Percentiles rank a stretch among this genome's conserved stretches.
Evolutionary conservation across 2,888 invertebrate genomes (phyloP).

Genomic region (Rapana venosa): DNA sequence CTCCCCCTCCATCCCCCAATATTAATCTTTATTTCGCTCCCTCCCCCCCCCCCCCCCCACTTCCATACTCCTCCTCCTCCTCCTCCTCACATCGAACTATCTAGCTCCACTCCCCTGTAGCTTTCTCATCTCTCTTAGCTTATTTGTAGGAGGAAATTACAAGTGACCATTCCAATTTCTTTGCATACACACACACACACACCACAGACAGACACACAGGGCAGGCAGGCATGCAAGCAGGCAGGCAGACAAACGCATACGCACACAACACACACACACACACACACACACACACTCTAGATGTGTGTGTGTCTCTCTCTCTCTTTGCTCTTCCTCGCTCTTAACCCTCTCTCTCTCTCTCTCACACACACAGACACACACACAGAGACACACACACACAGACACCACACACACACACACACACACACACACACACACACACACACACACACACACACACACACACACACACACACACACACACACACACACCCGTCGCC

Average conservation of each 20-base stretch:
- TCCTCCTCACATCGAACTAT: background rate
- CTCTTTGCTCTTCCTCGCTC: background rate
- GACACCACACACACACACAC: too few species aligned
- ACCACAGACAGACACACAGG: background rate
- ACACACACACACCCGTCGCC: too few species aligned
- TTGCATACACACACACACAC: background rate
- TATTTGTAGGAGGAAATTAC: background rate
- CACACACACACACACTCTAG: too few species aligned
- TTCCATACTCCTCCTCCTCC: background rate
- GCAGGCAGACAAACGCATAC: background rate
- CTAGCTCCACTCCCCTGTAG: background rate
- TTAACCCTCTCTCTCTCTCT: too few species aligned
- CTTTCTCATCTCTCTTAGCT: background rate
- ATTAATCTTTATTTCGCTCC: too few species aligned
- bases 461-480: too few species aligned
- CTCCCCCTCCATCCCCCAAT: background rate
- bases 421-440: too few species aligned
- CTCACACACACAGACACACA: too few species aligned
- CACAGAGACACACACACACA: too few species aligned
- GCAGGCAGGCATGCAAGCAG: background rate
- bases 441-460: too few species aligned
- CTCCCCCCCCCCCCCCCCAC: background rate
- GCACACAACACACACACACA: too few species aligned
- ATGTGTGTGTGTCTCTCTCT: background rate
- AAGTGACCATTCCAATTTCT: background rate